These are phyloP conservation scores for Heliothis subflexa DNA, from an alignment of 1,140 invertebrate species.

Conservation along the genomic window DNA sequence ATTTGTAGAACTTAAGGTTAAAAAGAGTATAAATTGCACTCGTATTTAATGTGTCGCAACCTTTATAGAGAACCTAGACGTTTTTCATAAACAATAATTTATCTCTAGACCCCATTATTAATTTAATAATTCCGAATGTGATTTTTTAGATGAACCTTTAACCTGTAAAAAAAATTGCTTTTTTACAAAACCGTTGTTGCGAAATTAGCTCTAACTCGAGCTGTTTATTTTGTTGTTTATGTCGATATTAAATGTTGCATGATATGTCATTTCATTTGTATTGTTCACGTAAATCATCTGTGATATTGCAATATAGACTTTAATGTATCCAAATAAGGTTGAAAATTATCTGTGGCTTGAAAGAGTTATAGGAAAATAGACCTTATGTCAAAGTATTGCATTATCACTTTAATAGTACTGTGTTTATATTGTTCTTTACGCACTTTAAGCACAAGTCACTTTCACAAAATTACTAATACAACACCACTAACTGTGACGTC, in stretches of 20 bases:
- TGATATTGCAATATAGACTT: slow-evolving; percentile 9
- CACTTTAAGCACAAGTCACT: slow-evolving; percentile 67
- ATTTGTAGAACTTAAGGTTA: no score
- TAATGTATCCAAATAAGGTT: neutral
- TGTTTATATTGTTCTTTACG: slow-evolving; percentile 56
- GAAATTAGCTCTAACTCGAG: slow-evolving; percentile 36
- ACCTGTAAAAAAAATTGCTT: slow-evolving; percentile 23
- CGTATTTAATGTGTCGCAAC: no score
- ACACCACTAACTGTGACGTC: slow-evolving; percentile 74
- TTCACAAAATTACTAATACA: slow-evolving; percentile 72
- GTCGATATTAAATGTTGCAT: slow-evolving; percentile 42
- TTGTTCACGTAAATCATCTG: slow-evolving; percentile 17
- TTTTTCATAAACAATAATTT: neutral
- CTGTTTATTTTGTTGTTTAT: slow-evolving; percentile 31
- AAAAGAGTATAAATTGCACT: no score
- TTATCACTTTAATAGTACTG: slow-evolving; percentile 27
- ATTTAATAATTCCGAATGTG: slow-evolving; percentile 10
- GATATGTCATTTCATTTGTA: slow-evolving; percentile 26
- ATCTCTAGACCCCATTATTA: neutral
- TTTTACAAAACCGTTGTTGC: slow-evolving; percentile 33
- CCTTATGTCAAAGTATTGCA: slow-evolving; percentile 15
- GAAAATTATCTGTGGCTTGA: neutral
- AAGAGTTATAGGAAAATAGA: neutral
- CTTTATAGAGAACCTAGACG: slow-evolving; percentile 7
- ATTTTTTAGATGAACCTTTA: slow-evolving; percentile 8